A percentile compares a stretch with the other conserved stretches of the same genome.
Evolutionary conservation across 2,797 vertebrate species (phyloP).

Genomic region (Australoheros facetus): DNA sequence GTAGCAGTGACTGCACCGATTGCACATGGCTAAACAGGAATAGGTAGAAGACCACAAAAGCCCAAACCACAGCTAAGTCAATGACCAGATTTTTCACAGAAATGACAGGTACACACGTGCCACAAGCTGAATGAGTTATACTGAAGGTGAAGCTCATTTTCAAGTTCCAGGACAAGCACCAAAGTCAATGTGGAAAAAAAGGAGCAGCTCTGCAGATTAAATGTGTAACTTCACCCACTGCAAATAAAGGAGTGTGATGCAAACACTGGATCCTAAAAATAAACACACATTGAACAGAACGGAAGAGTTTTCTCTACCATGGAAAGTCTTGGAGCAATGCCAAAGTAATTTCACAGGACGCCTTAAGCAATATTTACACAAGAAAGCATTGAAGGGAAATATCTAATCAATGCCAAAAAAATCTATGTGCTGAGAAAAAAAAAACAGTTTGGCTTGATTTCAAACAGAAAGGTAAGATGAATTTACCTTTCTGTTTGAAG

Average conservation of each 20-base stretch:
- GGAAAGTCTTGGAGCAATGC: neutral
- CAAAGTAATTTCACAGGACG: no score
- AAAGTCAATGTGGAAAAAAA: neutral
- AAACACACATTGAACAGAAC: neutral
- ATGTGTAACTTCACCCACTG: neutral
- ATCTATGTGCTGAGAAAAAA: no score
- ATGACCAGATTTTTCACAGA: neutral
- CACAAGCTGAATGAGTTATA: neutral
- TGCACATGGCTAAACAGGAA: conserved; percentile 4
- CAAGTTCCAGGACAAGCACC: neutral
- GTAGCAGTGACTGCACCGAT: conserved; percentile 8
- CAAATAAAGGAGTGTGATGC: neutral
- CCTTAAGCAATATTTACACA: no score
- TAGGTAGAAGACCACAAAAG: conserved; percentile 10
- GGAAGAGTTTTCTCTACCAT: no score
- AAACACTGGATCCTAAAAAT: neutral
- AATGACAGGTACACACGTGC: conserved; percentile 1
- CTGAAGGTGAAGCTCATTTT: neutral
- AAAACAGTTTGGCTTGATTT: no score
- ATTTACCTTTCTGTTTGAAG: neutral
- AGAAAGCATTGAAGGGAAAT: no score
- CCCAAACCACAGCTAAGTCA: neutral
- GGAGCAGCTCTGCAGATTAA: neutral
- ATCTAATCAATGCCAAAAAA: no score
- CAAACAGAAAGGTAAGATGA: no score